A percentile compares a stretch with the other conserved stretches of the same genome.
Evolutionary conservation across 1,140 invertebrate genomes (phyloP).

Genomic region (Cydia fagiglandana): DNA sequence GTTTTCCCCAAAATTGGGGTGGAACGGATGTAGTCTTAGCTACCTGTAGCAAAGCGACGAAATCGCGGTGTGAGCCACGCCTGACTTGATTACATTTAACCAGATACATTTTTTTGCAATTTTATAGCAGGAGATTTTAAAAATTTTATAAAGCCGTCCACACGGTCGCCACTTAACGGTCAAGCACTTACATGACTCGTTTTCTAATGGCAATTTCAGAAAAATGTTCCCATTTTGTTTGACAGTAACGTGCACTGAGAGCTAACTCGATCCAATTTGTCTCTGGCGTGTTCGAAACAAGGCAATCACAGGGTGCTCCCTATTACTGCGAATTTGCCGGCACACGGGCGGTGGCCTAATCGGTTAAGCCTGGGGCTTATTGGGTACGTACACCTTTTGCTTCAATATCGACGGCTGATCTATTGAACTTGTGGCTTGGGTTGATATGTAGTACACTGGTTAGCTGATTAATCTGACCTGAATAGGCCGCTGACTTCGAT

Average conservation of each 20-base stretch:
- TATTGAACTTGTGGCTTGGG: conserved; percentile 28
- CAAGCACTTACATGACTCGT: not conserved
- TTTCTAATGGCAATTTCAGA: conserved; percentile 25
- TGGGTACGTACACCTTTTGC: conserved; percentile 31
- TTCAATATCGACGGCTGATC: conserved; percentile 30
- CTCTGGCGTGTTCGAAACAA: conserved; percentile 28
- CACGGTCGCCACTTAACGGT: not conserved
- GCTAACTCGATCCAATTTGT: conserved; percentile 32
- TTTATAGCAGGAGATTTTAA: not conserved
- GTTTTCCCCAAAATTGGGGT: too few relatives aligned
- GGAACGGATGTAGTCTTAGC: too few relatives aligned
- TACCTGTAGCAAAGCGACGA: too few relatives aligned
- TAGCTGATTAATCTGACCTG: conserved; percentile 14
- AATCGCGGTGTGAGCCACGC: too few relatives aligned
- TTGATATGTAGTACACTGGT: conserved; percentile 18
- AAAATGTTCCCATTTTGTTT: conserved; percentile 29
- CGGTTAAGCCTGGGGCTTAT: conserved; percentile 28
- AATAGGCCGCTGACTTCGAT: not conserved
- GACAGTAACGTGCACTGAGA: conserved; percentile 28
- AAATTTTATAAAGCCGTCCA: not conserved
- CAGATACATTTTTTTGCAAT: too few relatives aligned
- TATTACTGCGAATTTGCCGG: conserved; percentile 32
- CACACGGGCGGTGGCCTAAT: conserved; percentile 27
- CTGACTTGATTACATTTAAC: too few relatives aligned
- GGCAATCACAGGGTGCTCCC: conserved; percentile 31